phyloP scores from a whole-genome alignment of 2,797 vertebrate species.

The Rhincodon typus region DNA sequence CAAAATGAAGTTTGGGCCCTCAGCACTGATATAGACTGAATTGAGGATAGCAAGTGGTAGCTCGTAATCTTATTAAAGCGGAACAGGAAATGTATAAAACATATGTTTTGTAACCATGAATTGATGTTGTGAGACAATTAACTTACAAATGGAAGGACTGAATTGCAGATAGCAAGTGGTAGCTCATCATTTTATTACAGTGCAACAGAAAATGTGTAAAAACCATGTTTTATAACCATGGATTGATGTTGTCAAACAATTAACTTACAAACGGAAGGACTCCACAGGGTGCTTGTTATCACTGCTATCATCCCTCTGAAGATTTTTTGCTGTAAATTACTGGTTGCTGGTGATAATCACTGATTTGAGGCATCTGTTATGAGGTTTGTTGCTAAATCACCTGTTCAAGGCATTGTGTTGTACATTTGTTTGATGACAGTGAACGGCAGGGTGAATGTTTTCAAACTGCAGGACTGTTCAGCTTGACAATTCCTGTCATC shows the following conservation, averaged over 20 bases:
- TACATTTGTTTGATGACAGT: neutral
- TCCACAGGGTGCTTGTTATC: neutral
- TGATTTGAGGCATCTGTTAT: neutral
- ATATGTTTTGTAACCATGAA: neutral
- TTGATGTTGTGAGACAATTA: neutral
- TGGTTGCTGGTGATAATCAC: conserved; percentile 6
- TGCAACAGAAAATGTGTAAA: neutral
- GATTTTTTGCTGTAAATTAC: neutral
- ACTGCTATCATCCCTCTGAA: neutral
- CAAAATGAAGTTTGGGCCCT: neutral
- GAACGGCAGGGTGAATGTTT: neutral
- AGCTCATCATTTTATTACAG: neutral
- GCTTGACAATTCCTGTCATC: neutral
- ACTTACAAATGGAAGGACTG: neutral
- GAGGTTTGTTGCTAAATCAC: neutral
- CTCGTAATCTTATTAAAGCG: neutral
- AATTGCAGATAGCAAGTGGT: neutral
- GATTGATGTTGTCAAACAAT: neutral
- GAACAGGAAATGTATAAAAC: neutral
- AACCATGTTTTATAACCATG: neutral
- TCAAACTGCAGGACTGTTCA: neutral
- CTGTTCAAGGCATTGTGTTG: neutral
- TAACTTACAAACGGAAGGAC: neutral
- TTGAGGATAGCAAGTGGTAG: neutral
- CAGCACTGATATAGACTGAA: neutral